These are phyloP conservation scores for Otocyon megalotis DNA, from an alignment of 2,113 vertebrate species.

Conservation along the genomic window DNA sequence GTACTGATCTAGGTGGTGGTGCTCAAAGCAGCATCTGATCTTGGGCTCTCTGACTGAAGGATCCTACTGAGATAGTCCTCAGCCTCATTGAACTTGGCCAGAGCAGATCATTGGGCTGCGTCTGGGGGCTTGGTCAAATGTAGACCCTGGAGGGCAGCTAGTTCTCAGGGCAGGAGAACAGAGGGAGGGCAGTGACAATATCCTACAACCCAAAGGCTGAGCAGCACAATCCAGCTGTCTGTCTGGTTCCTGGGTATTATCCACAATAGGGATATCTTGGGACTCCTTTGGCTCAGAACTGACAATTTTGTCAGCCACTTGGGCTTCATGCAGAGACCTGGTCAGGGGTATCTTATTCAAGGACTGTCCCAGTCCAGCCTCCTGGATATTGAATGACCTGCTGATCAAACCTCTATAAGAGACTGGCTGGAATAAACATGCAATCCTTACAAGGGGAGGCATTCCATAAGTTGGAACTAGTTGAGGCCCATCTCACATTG, in stretches of 20 bases:
- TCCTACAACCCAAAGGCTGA: background rate
- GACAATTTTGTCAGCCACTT: background rate
- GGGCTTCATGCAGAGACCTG: background rate
- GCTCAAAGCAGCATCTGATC: background rate
- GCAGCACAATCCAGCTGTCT: background rate
- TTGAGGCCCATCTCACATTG: background rate
- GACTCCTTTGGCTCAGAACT: background rate
- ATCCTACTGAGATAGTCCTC: background rate
- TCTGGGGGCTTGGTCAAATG: background rate
- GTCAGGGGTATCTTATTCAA: background rate
- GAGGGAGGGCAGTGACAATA: background rate
- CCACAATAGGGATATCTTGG: background rate
- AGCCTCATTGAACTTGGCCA: background rate
- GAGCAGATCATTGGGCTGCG: background rate
- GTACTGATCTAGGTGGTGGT: background rate
- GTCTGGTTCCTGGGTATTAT: background rate
- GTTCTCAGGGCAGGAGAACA: too few species aligned
- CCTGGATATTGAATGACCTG: background rate
- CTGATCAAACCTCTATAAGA: background rate
- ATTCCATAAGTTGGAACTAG: background rate
- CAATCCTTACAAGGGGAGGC: background rate
- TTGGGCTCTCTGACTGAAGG: background rate
- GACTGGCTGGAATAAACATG: background rate
- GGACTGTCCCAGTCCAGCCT: background rate
- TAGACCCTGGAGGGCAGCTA: background rate